These are phyloP conservation scores for Malurus cyaneus DNA, from an alignment of 2,113 vertebrate genomes.

Conservation along the genomic window DNA sequence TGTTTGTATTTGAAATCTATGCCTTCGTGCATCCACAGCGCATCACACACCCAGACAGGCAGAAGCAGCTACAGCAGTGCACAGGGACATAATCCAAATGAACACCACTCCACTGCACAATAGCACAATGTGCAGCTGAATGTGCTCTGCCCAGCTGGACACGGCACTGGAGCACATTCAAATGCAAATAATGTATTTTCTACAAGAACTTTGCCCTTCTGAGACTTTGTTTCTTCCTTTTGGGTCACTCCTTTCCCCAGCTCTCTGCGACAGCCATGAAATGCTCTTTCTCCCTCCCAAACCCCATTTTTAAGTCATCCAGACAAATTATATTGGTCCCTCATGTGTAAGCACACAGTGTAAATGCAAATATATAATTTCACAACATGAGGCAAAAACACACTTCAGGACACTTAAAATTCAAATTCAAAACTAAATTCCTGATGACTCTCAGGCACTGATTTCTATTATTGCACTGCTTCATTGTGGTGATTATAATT, in stretches of 20 bases:
- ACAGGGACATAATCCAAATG: background rate
- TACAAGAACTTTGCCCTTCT: background rate
- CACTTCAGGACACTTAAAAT: background rate
- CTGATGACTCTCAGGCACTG: background rate
- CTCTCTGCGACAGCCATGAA: background rate
- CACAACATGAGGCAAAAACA: background rate
- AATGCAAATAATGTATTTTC: conserved; percentile 37
- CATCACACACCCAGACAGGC: background rate
- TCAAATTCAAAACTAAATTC: background rate
- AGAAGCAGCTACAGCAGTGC: background rate
- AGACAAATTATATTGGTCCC: background rate
- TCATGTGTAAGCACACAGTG: background rate
- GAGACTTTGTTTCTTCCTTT: background rate
- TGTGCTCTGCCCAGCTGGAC: conserved; percentile 1
- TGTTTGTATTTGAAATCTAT: conserved; percentile 50
- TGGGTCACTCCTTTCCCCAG: background rate
- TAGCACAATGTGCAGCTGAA: background rate
- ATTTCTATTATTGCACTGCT: conserved; percentile 14
- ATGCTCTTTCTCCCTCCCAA: background rate
- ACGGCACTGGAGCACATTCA: conserved; percentile 12
- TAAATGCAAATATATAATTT: conserved; percentile 12
- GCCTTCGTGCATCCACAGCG: background rate
- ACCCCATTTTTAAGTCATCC: background rate
- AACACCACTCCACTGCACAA: background rate
- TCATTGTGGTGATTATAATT: background rate